Base-by-base conservation (phyloP, 2,797 vertebrate genomes). In the Erpetoichthys calabaricus region DNA sequence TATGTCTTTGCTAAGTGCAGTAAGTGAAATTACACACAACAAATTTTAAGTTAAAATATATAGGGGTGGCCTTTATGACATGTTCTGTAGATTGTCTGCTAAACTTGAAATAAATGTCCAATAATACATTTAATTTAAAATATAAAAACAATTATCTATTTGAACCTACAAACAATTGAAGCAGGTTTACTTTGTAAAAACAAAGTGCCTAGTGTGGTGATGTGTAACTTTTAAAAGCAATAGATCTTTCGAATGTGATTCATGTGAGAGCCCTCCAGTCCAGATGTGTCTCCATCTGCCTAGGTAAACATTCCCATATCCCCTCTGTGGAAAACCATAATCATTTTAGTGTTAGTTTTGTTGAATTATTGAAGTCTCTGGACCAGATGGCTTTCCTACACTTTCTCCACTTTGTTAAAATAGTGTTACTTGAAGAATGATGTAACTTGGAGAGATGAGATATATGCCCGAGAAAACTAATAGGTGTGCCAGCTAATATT, bases 221-320 rank as follows among this genome's bases (percentile, higher is more conserved):
- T 49, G 47, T 7, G 59, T 65, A 55, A 58, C 56, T 56, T 61
- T 57, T 59, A 46, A 57, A 57, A 64, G 59, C 47, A 7, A 7
- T 49, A 7, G n/a, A 5, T 7, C 3, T 49, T 49, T n/a, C n/a
- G n/a, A 49, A n/a, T 7, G n/a, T 49, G 47, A 51, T 70, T 63
- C 64, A 67, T 10, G 61, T 55, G 51, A 10, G 60, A 76, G 77
- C 78, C 77, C 73, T 82, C 73, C 61, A 66, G 71, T 80, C 87
- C 88, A 89, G 87, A 87, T 90, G 88, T 79, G 78, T 75, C 73
- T 79, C 83, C 89, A 88, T 89, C 89, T 92, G 89, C 76, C 85
- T 68, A 58, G 53, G 68, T 73, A 78, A 80, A 77, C 63, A 65
- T 43, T 63, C 67, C 66, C 56, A 56, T 25, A 51, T 61, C 66